Evolutionary conservation across 2,888 invertebrate genomes (phyloP).

Genomic region (Cryptocephalus primarius): DNA sequence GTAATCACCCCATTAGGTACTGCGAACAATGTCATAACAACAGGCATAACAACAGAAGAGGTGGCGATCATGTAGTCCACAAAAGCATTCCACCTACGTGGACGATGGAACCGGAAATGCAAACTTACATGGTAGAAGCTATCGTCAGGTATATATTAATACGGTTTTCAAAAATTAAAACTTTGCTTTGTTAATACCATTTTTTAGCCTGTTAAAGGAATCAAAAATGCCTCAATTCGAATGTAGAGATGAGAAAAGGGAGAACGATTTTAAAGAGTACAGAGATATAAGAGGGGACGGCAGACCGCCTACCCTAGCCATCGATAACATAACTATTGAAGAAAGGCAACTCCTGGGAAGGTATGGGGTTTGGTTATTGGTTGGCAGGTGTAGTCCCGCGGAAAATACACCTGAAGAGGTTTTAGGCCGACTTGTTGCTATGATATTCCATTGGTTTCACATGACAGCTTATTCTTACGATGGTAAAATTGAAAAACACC

Average conservation of each 20-base stretch:
- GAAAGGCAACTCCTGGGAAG: constrained; percentile 83
- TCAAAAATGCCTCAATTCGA: constrained; percentile 73
- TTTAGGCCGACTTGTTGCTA: constrained; percentile 84
- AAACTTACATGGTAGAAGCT: constrained; percentile 88
- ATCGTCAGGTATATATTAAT: constrained; percentile 62
- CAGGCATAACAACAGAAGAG: constrained; percentile 77
- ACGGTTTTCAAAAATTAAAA: too few species aligned
- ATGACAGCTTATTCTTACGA: constrained; percentile 94
- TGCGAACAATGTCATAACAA: constrained; percentile 83
- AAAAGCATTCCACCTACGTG: constrained; percentile 76
- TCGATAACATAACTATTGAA: constrained; percentile 67
- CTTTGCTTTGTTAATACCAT: background rate
- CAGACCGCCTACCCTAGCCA: constrained; percentile 37
- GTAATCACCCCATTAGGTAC: constrained; percentile 91
- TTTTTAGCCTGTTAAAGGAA: constrained; percentile 71
- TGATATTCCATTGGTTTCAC: constrained; percentile 99
- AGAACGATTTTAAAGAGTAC: constrained; percentile 15
- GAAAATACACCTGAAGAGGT: constrained; percentile 67
- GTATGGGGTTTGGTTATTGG: constrained; percentile 95
- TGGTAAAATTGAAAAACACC: constrained; percentile 42
- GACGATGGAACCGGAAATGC: constrained; percentile 83
- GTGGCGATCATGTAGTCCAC: constrained; percentile 85
- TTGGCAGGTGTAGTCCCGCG: constrained; percentile 80
- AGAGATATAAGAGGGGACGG: constrained; percentile 25
- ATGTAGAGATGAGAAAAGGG: constrained; percentile 39